phyloP scores from a whole-genome alignment of 2,797 vertebrate species.

The Melanogrammus aeglefinus region DNA sequence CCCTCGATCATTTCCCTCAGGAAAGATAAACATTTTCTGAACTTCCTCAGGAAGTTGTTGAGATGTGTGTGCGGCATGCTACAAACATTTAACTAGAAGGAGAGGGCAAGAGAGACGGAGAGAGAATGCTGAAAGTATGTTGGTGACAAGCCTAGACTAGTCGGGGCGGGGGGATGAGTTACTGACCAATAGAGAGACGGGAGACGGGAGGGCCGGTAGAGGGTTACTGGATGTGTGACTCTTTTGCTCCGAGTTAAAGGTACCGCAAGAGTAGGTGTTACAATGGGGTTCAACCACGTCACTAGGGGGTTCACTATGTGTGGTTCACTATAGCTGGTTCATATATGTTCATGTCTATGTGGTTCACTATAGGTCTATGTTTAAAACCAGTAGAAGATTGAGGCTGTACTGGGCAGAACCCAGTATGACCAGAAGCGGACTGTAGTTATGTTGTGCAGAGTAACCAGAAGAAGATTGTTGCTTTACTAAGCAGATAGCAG shows the following conservation, averaged over 20 bases:
- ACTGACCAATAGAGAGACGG: neutral
- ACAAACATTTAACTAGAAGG: neutral
- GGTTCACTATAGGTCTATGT: no score
- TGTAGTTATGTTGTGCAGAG: no score
- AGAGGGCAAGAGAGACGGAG: neutral
- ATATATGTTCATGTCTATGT: no score
- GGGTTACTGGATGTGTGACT: no score
- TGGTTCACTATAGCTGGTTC: no score
- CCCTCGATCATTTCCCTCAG: neutral
- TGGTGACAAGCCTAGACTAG: neutral
- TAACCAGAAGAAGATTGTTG: no score
- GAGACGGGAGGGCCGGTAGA: neutral
- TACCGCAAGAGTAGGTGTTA: neutral
- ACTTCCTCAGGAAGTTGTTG: constrained; percentile 6
- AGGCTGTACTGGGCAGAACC: no score
- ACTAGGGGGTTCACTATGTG: no score
- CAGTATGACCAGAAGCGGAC: no score
- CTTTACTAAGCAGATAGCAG: no score
- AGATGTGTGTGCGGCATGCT: no score
- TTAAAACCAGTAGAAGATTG: no score
- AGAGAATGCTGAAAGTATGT: neutral
- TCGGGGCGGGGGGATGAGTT: neutral
- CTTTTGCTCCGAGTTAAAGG: neutral
- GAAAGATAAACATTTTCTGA: neutral
- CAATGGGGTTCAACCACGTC: neutral